A percentile compares a stretch with the other conserved stretches of the same genome.
These are phyloP conservation scores for Listrodromus nycthemerus DNA, from an alignment of 2,888 invertebrate species.

Conservation along the genomic window DNA sequence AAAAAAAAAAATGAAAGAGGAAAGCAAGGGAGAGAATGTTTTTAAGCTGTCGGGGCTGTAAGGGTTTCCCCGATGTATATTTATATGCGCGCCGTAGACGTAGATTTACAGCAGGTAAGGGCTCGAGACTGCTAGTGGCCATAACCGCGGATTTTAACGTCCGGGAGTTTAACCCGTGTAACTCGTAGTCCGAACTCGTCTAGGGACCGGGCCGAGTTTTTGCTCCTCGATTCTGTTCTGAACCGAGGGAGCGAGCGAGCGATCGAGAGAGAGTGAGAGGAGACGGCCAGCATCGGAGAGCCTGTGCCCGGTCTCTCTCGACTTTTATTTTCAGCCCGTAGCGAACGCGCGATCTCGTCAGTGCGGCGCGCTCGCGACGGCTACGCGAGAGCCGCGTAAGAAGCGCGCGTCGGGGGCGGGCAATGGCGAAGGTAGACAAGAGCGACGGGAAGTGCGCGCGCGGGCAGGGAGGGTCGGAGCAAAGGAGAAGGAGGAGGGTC, in stretches of 20 bases:
- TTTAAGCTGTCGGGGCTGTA: not conserved
- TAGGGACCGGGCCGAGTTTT: conserved; percentile 18
- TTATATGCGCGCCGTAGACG: not conserved
- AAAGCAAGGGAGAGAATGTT: not conserved
- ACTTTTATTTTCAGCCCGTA: conserved; percentile 67
- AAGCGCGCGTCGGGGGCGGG: conserved; percentile 47
- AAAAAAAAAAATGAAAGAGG: not conserved
- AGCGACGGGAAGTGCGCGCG: conserved; percentile 1
- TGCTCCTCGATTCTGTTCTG: conserved; percentile 40
- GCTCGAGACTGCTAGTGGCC: conserved; percentile 16
- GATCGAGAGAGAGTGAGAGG: conserved; percentile 25
- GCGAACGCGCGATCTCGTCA: conserved; percentile 55
- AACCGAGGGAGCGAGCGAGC: not conserved
- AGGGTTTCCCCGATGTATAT: not conserved
- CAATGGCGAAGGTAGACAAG: conserved; percentile 45
- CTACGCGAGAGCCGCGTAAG: conserved; percentile 27
- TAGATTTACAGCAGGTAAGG: conserved; percentile 8
- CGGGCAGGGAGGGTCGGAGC: too few species aligned
- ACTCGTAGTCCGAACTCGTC: conserved; percentile 31
- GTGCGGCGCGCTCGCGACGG: conserved; percentile 48
- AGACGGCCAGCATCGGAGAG: conserved; percentile 14
- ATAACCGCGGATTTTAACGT: conserved; percentile 34
- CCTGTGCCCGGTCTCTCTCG: conserved; percentile 39
- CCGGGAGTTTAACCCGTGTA: conserved; percentile 29
- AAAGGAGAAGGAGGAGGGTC: not conserved